Conservation (phyloP, 35 echinoderm and acorn worm genomes). For the Apostichopus japonicus region DNA sequence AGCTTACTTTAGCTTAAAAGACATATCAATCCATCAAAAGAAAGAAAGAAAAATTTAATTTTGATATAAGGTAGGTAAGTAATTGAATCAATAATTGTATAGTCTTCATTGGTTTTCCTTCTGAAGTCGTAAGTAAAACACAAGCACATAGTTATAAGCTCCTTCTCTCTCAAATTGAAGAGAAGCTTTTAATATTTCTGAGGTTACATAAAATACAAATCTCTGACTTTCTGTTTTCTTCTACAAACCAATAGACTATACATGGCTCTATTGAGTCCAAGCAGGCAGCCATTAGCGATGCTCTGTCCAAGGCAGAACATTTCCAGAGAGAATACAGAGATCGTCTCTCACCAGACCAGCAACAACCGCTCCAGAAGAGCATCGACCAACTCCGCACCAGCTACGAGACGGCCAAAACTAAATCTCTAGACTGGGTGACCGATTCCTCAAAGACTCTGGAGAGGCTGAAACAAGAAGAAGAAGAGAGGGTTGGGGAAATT, state of each 20-base stretch:
- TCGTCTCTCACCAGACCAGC: slow-evolving; percentile 77
- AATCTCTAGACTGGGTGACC: slow-evolving; percentile 77
- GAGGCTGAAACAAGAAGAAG: slow-evolving; percentile 73
- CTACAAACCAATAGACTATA: slow-evolving; percentile 23
- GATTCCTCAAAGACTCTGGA: slow-evolving; percentile 66
- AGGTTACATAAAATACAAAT: not conserved
- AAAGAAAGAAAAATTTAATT: too few species aligned
- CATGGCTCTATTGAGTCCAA: slow-evolving; percentile 69
- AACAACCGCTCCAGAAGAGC: slow-evolving; percentile 72
- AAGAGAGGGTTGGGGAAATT: slow-evolving; percentile 86
- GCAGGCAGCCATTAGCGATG: slow-evolving; percentile 84
- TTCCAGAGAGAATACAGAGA: slow-evolving; percentile 84
- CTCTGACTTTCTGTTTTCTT: too few species aligned
- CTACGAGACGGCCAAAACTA: slow-evolving; percentile 73
- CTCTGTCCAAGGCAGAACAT: slow-evolving; percentile 80
- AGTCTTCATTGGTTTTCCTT: too few species aligned
- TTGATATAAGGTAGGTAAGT: too few species aligned
- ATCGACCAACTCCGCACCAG: slow-evolving; percentile 71
- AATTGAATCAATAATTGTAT: too few species aligned
- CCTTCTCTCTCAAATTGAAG: not conserved
- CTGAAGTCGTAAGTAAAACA: too few species aligned
- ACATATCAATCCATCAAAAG: too few species aligned
- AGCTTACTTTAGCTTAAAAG: too few species aligned
- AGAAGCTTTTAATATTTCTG: not conserved
- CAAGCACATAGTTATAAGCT: too few species aligned